Evolutionary conservation across 2,888 invertebrate genomes (phyloP).

Genomic region (Agrilus mali): DNA sequence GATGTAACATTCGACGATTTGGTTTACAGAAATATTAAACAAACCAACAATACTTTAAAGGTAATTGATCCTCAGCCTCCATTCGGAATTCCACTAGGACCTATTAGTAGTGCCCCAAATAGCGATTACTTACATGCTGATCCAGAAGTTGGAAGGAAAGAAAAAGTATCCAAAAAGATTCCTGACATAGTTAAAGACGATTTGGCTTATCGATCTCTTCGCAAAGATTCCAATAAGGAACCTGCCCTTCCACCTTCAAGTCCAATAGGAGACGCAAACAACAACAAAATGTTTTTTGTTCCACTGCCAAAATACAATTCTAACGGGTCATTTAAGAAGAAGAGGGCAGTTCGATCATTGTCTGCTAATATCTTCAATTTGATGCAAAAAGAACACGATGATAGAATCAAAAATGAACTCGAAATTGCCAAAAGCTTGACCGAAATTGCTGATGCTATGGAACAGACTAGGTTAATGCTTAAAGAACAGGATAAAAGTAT

Average conservation of each 20-base stretch:
- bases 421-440: conserved; percentile 19
- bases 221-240: conserved; percentile 62
- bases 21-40: conserved; percentile 66
- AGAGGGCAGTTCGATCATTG: conserved; percentile 66
- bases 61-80: conserved; percentile 74
- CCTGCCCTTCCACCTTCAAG: conserved; percentile 34
- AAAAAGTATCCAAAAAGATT: conserved; percentile 53
- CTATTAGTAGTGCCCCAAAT: conserved; percentile 64
- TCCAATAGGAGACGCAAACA: conserved; percentile 36
- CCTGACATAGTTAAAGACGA: conserved; percentile 82
- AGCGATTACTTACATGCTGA: conserved; percentile 75
- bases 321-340: conserved; percentile 47
- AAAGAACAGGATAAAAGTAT: conserved; percentile 31
- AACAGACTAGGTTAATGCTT: conserved; percentile 32
- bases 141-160: conserved; percentile 46
- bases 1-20: conserved; percentile 77
- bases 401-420: conserved; percentile 27
- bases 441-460: conserved; percentile 35
- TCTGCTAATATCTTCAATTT: conserved; percentile 75
- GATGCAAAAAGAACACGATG: conserved; percentile 46
- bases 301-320: neutral
- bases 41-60: conserved; percentile 60
- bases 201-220: conserved; percentile 69
- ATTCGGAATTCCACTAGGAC: conserved; percentile 81
- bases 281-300: conserved; percentile 25